Evolutionary conservation across 2,113 vertebrate species (phyloP).

Genomic region (Larimichthys polyactis): DNA sequence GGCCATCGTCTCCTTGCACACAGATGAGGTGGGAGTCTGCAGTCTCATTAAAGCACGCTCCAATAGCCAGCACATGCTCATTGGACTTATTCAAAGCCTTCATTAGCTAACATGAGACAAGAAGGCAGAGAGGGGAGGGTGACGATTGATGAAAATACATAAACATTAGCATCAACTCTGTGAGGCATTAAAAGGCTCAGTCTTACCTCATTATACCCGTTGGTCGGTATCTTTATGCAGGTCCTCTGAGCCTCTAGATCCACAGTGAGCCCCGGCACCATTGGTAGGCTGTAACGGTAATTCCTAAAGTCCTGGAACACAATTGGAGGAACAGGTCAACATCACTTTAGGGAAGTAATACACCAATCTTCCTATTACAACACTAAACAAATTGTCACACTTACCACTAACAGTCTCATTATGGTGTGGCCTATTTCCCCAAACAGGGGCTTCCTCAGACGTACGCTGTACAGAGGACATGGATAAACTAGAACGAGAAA

Average conservation of each 20-base stretch:
- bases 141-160: background rate
- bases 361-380: conserved; percentile 1
- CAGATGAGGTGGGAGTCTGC: conserved; percentile 99
- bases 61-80: conserved; percentile 95
- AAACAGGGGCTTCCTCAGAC: conserved; percentile 91
- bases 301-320: conserved; percentile 94
- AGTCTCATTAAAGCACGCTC: conserved; percentile 95
- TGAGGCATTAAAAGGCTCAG: background rate
- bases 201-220: conserved; percentile 94
- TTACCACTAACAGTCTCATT: conserved; percentile 95
- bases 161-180: background rate
- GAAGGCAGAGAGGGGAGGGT: background rate
- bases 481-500: conserved; percentile 88
- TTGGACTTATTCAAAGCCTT: conserved; percentile 98
- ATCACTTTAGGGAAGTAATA: background rate
- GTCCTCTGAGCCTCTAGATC: conserved; percentile 98
- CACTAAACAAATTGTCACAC: conserved; percentile 47
- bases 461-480: conserved; percentile 89
- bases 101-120: conserved; percentile 87
- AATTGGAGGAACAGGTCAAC: background rate
- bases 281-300: conserved; percentile 96
- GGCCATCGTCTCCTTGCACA: conserved; percentile 95
- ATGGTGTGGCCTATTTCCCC: conserved; percentile 93
- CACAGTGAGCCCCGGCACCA: conserved; percentile 94
- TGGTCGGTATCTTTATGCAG: conserved; percentile 96